Evolutionary conservation across 1,140 invertebrate genomes (phyloP).

Genomic region (Pollicipes pollicipes): DNA sequence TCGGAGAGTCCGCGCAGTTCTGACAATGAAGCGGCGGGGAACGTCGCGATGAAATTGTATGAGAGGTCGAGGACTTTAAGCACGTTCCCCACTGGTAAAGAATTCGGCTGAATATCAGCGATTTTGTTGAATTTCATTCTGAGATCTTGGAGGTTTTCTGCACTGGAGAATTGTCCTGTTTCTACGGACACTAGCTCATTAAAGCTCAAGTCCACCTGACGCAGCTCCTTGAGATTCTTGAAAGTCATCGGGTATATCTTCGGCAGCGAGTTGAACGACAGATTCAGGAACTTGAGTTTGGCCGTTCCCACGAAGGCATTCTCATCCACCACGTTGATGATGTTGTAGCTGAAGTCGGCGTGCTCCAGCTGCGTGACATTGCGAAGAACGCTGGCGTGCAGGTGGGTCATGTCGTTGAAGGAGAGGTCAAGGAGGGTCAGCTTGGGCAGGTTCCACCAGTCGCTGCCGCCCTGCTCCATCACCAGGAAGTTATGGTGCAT

Average conservation of each 20-base stretch:
- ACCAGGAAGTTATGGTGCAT: not conserved
- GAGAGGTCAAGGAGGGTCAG: not conserved
- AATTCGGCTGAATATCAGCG: not conserved
- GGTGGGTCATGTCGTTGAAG: not conserved
- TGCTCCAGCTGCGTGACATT: not conserved
- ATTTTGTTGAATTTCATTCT: not conserved
- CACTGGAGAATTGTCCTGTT: not conserved
- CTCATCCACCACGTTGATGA: not conserved
- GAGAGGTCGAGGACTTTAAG: not conserved
- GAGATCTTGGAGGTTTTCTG: not conserved
- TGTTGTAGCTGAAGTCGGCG: slow-evolving; percentile 2
- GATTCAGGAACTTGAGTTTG: not conserved
- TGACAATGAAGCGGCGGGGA: not conserved
- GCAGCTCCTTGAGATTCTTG: not conserved
- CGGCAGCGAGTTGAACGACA: not conserved
- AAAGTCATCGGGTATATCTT: not conserved
- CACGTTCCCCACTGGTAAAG: not conserved
- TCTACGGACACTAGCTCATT: not conserved
- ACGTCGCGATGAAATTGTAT: not conserved
- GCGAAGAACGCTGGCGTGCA: not conserved
- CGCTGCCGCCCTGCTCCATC: not conserved
- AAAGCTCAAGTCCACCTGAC: not conserved
- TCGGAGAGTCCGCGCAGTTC: not conserved
- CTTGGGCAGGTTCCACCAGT: not conserved
- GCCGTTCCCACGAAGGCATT: not conserved